Evolutionary conservation across 1,140 invertebrate species (phyloP).

Genomic region (Plectus sambesii): DNA sequence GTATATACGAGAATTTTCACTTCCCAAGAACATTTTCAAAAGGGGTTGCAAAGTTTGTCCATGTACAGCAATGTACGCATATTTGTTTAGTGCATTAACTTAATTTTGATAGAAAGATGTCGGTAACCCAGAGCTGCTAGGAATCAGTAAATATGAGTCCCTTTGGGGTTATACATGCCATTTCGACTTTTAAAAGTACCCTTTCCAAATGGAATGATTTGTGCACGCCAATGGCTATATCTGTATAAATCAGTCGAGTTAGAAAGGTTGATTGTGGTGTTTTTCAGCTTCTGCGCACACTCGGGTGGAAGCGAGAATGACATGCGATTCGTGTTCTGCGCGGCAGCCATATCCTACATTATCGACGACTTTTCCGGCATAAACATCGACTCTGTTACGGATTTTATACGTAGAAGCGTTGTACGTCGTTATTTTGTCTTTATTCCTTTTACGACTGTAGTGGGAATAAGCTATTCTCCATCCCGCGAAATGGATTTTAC

Average conservation of each 20-base stretch:
- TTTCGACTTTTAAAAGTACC: not conserved
- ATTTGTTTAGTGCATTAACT: no score
- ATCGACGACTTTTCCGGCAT: constrained; percentile 82
- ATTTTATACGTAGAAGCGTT: constrained; percentile 31
- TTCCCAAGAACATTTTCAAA: no score
- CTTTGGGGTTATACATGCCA: not conserved
- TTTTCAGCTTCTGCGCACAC: constrained; percentile 25
- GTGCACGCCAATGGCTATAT: not conserved
- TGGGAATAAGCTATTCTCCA: no score
- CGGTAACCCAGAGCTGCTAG: not conserved
- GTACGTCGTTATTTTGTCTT: constrained; percentile 1
- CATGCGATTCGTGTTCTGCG: constrained; percentile 95
- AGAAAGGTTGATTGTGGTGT: constrained; percentile 15
- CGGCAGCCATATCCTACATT: constrained; percentile 77
- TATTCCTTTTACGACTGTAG: no score
- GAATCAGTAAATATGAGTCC: not conserved
- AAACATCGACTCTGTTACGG: constrained; percentile 51
- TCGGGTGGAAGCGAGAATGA: constrained; percentile 70
- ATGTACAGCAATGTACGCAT: no score
- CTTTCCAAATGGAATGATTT: constrained; percentile 45
- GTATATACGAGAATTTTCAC: no score
- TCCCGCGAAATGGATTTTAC: no score
- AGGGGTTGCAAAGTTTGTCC: no score
- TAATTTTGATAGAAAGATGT: not conserved
- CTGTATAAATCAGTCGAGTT: not conserved